phyloP scores from a whole-genome alignment of 2,888 invertebrate species.

The Pachydiplax longipennis region DNA sequence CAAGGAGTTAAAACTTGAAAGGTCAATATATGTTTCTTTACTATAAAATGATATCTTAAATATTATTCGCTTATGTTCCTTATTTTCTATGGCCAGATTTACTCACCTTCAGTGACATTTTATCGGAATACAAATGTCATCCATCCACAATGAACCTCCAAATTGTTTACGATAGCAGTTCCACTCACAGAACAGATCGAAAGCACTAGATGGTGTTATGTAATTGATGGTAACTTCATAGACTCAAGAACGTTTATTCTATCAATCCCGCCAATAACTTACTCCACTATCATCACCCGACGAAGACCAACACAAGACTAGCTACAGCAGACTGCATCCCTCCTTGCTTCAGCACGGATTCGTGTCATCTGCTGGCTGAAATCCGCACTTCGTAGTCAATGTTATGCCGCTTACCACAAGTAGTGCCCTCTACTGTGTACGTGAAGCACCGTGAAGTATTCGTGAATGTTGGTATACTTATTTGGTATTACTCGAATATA shows the following conservation, averaged over 20 bases:
- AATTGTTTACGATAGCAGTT: not conserved
- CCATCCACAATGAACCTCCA: not conserved
- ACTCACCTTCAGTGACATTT: conserved; percentile 37
- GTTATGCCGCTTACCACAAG: not conserved
- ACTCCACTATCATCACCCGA: not conserved
- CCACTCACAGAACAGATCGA: not conserved
- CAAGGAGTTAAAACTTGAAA: no score
- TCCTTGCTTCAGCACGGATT: not conserved
- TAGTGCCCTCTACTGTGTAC: not conserved
- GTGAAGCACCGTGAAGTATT: not conserved
- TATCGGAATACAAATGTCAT: conserved; percentile 8
- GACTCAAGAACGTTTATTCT: not conserved
- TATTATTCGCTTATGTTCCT: not conserved
- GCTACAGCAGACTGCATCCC: not conserved
- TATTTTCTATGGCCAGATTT: not conserved
- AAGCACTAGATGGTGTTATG: not conserved
- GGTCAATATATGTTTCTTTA: no score
- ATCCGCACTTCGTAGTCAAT: not conserved
- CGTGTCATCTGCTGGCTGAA: not conserved
- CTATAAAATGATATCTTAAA: not conserved
- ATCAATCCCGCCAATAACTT: not conserved
- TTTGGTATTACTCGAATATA: no score
- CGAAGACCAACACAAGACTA: not conserved
- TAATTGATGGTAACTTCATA: not conserved
- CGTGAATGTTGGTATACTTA: no score